These are phyloP conservation scores for Syrista parreyssii DNA, from an alignment of 2,888 invertebrate species.

Conservation along the genomic window DNA sequence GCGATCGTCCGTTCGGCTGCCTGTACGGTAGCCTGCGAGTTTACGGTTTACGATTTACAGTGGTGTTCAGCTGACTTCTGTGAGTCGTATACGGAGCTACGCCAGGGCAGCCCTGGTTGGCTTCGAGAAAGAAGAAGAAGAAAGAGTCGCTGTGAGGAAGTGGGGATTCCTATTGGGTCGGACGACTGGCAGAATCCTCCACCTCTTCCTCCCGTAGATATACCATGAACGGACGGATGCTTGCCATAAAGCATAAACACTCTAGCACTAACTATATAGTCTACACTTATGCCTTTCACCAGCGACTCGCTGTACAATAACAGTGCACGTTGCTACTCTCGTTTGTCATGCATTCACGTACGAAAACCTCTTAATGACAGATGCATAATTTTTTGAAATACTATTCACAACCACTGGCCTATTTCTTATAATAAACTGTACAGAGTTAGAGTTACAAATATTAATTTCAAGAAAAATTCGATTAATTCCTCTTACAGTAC, in stretches of 20 bases:
- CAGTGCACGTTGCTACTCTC: background rate
- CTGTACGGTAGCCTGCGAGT: background rate
- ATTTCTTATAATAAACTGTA: background rate
- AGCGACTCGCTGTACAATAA: background rate
- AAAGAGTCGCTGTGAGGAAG: conserved; percentile 1
- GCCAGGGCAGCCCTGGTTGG: background rate
- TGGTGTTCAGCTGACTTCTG: conserved; percentile 9
- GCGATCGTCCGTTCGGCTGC: background rate
- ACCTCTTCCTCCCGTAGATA: background rate
- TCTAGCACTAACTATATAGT: background rate
- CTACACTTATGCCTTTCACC: background rate
- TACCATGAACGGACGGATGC: background rate
- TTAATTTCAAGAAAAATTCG: background rate
- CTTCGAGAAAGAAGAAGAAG: conserved; percentile 7
- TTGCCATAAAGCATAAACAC: conserved; percentile 2
- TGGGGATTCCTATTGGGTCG: conserved; percentile 3
- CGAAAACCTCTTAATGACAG: background rate
- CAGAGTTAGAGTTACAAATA: background rate
- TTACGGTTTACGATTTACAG: conserved; percentile 6
- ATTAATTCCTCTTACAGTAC: background rate
- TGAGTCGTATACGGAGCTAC: conserved; percentile 6
- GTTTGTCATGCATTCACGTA: background rate
- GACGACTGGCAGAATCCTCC: conserved; percentile 1
- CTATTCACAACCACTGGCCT: background rate
- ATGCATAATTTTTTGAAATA: background rate